These are phyloP conservation scores for Labeo calbasu DNA, from an alignment of 2,797 vertebrate genomes.

Conservation along the genomic window DNA sequence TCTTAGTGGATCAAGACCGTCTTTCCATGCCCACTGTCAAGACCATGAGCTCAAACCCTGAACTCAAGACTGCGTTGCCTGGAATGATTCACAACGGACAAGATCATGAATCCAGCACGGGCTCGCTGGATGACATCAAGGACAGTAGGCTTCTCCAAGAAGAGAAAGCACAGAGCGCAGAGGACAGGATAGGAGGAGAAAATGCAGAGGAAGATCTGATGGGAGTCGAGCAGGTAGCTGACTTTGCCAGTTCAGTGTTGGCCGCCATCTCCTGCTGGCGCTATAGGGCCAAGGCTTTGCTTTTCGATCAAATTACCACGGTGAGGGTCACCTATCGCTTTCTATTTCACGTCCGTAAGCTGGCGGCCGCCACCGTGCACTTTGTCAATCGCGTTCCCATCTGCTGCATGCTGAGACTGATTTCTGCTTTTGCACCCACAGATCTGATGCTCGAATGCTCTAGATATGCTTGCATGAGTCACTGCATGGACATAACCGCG, in stretches of 20 bases:
- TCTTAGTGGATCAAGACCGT: constrained; percentile 77
- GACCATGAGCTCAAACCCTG: constrained; percentile 68
- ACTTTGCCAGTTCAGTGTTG: constrained; percentile 87
- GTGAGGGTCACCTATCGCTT: constrained; percentile 83
- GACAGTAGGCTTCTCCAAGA: constrained; percentile 19
- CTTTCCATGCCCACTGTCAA: constrained; percentile 66
- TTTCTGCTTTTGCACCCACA: constrained; percentile 11
- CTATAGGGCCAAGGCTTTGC: constrained; percentile 92
- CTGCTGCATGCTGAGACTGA: constrained; percentile 30
- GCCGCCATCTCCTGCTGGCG: constrained; percentile 94
- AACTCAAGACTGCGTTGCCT: constrained; percentile 45
- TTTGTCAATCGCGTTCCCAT: background rate
- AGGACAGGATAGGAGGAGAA: constrained; percentile 61
- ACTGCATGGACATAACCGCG: constrained; percentile 16
- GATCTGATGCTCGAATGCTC: constrained; percentile 14
- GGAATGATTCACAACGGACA: background rate
- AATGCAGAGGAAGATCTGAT: constrained; percentile 79
- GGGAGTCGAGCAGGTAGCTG: constrained; percentile 91
- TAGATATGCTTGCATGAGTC: constrained; percentile 28
- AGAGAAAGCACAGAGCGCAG: constrained; percentile 21
- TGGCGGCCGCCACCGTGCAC: constrained; percentile 40
- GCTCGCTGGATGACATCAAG: constrained; percentile 58
- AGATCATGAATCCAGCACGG: constrained; percentile 54
- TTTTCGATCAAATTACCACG: constrained; percentile 90
- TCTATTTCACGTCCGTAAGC: constrained; percentile 60